phyloP scores from a whole-genome alignment of 1,140 invertebrate species.

The Drosophila tropicalis region DNA sequence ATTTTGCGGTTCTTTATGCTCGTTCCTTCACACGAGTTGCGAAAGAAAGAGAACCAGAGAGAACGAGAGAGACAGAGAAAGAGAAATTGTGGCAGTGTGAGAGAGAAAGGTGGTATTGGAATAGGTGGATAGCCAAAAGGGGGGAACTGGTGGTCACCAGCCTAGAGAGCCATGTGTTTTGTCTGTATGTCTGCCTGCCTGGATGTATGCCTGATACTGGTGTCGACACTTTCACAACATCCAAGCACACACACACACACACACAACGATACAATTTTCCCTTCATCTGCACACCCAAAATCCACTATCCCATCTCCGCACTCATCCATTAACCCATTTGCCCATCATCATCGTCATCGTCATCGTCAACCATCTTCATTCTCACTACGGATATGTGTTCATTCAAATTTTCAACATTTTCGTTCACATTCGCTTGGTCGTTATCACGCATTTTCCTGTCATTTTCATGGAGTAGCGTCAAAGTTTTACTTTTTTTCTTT shows the following conservation, averaged over 20 bases:
- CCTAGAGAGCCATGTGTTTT: constrained; percentile 60
- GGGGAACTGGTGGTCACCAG: constrained; percentile 38
- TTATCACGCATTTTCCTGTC: constrained; percentile 79
- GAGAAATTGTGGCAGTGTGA: not conserved
- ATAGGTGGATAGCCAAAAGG: constrained; percentile 15
- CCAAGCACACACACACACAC: constrained; percentile 22
- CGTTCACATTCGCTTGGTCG: constrained; percentile 58
- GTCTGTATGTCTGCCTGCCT: constrained; percentile 46
- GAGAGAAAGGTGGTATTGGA: not conserved
- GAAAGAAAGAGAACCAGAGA: constrained; percentile 1
- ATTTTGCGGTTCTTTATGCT: constrained; percentile 81
- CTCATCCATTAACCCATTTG: not conserved
- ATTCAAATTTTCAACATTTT: constrained; percentile 76
- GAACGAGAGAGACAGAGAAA: not conserved
- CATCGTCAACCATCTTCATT: constrained; percentile 30
- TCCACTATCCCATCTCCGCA: constrained; percentile 7
- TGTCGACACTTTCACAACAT: constrained; percentile 79
- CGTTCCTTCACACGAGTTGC: constrained; percentile 51
- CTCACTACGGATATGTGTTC: constrained; percentile 39
- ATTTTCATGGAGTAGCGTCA: constrained; percentile 59
- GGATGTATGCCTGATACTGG: constrained; percentile 51
- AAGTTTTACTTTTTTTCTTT: not conserved
- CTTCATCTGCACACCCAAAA: not conserved
- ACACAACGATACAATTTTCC: constrained; percentile 31
- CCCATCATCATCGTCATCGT: constrained; percentile 29